Conservation (phyloP, 1,140 invertebrate genomes). For the Hyphantria cunea region DNA sequence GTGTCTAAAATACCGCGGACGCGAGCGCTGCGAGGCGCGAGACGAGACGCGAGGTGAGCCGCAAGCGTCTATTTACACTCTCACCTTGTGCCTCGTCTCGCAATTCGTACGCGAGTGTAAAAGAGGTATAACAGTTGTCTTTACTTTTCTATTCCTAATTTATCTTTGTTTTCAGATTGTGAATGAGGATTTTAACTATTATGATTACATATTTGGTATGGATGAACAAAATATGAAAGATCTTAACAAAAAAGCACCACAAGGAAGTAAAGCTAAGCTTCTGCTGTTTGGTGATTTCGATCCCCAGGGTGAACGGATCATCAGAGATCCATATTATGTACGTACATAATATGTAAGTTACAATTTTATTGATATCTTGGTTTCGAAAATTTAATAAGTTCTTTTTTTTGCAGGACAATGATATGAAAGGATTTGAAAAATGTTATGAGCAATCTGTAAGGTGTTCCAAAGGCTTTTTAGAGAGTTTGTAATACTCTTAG, state of each 20-base stretch:
- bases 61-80: too few relatives aligned
- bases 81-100: too few relatives aligned
- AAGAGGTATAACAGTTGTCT: too few relatives aligned
- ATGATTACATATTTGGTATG: slow-evolving; percentile 96
- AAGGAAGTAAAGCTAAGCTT: slow-evolving; percentile 86
- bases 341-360: slow-evolving; percentile 45
- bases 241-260: slow-evolving; percentile 84
- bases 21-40: too few relatives aligned
- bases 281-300: slow-evolving; percentile 92
- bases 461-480: slow-evolving; percentile 86
- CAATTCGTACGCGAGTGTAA: too few relatives aligned
- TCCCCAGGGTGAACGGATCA: slow-evolving; percentile 88
- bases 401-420: slow-evolving; percentile 82
- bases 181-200: slow-evolving; percentile 88
- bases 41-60: too few relatives aligned
- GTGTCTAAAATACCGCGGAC: too few relatives aligned
- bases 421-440: slow-evolving; percentile 86
- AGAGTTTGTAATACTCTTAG: slow-evolving; percentile 48
- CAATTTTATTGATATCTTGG: slow-evolving; percentile 16
- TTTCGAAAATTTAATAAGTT: background rate
- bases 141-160: too few relatives aligned
- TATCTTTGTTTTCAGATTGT: slow-evolving; percentile 81
- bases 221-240: slow-evolving; percentile 91
- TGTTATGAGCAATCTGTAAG: slow-evolving; percentile 87
- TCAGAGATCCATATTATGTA: slow-evolving; percentile 95